Percentiles rank a stretch among this genome's conserved stretches.
Conservation (phyloP, 2,888 invertebrate species). For the Tetropium fuscum region DNA sequence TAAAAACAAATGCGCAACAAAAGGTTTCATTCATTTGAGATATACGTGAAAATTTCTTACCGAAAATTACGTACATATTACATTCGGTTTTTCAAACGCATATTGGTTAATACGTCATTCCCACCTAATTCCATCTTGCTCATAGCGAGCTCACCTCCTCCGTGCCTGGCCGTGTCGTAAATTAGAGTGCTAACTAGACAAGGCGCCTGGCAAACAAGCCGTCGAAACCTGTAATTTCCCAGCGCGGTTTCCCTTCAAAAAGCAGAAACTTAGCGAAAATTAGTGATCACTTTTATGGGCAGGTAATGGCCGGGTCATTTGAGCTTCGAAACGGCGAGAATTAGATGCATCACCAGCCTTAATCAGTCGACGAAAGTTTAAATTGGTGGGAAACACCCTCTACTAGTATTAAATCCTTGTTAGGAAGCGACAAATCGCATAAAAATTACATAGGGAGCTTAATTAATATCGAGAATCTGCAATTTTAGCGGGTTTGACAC, state of each 20-base stretch:
- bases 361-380: conserved; percentile 39
- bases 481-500: conserved; percentile 20
- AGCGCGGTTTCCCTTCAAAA: conserved; percentile 29
- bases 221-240: conserved; percentile 61
- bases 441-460: conserved; percentile 19
- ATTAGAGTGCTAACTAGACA: conserved; percentile 64
- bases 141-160: conserved; percentile 20
- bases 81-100: too few relatives aligned
- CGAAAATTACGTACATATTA: too few relatives aligned
- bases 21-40: too few relatives aligned
- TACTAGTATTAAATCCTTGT: conserved; percentile 10
- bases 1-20: too few relatives aligned
- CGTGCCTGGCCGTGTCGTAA: conserved; percentile 48
- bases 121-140: too few relatives aligned
- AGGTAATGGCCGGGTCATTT: conserved; percentile 36
- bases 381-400: conserved; percentile 30
- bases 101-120: too few relatives aligned
- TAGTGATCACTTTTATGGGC: conserved; percentile 37
- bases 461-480: conserved; percentile 14
- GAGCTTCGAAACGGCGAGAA: conserved; percentile 39
- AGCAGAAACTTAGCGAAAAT: conserved; percentile 35
- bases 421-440: conserved; percentile 15
- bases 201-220: conserved; percentile 64
- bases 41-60: too few relatives aligned
- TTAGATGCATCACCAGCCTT: conserved; percentile 36